A percentile compares a stretch with the other conserved stretches of the same genome.
Conservation (phyloP, 1,140 invertebrate genomes). For the Schmidtea mediterranea region DNA sequence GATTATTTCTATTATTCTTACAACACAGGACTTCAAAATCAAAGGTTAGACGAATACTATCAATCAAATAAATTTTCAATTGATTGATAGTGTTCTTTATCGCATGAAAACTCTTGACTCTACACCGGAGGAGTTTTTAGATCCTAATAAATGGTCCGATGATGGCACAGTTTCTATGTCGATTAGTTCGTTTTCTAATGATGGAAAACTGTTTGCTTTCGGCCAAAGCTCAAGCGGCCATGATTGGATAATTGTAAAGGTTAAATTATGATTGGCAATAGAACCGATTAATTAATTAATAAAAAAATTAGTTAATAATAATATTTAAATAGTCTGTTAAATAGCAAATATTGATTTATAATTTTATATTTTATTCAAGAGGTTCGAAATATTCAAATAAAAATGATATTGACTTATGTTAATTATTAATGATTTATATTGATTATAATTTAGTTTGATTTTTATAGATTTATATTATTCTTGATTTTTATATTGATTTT, state of each 20-base stretch:
- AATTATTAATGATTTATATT: no score
- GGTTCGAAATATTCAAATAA: no score
- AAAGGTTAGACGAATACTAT: constrained; percentile 49
- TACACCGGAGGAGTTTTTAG: constrained; percentile 61
- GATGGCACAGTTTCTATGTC: constrained; percentile 70
- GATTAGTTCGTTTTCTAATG: constrained; percentile 52
- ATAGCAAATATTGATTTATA: no score
- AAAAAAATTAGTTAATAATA: background rate
- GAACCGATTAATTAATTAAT: constrained; percentile 34
- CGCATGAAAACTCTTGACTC: constrained; percentile 50
- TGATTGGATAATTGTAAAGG: constrained; percentile 64
- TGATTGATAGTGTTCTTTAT: constrained; percentile 50
- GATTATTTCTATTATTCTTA: constrained; percentile 65
- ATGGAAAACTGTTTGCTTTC: constrained; percentile 66
- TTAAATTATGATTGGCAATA: constrained; percentile 10
- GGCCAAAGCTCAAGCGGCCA: constrained; percentile 65
- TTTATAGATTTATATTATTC: no score
- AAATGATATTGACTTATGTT: no score
- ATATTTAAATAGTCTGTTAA: no score
- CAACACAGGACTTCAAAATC: constrained; percentile 83
- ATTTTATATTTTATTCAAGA: no score
- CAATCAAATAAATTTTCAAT: constrained; percentile 2
- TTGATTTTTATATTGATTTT: no score
- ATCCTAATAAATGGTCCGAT: constrained; percentile 64
- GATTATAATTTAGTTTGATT: no score